These are phyloP conservation scores for Aporophyla nigra DNA, from an alignment of 2,888 invertebrate species.

Conservation along the genomic window DNA sequence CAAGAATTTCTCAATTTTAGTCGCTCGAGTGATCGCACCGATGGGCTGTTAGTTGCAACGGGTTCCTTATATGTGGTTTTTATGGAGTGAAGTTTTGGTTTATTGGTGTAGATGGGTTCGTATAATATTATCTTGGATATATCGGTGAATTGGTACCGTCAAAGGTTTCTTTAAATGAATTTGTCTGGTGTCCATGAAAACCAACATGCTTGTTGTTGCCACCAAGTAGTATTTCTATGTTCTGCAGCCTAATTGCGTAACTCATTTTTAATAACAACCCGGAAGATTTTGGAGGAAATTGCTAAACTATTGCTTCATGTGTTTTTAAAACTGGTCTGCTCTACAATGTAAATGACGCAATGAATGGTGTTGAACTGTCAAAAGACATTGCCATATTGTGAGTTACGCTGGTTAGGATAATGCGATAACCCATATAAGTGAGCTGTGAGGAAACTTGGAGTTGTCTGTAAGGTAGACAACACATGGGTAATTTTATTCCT, in stretches of 20 bases:
- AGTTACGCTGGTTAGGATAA: too few relatives aligned
- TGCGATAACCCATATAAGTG: too few relatives aligned
- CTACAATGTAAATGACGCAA: background rate
- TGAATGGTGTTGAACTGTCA: background rate
- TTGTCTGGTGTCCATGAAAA: background rate
- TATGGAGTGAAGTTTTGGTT: constrained; percentile 35
- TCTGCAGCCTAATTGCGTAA: background rate
- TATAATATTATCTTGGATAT: background rate
- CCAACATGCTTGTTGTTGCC: background rate
- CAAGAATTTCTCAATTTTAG: background rate
- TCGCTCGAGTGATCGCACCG: constrained; percentile 6
- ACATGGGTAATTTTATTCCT: background rate
- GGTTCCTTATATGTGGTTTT: constrained; percentile 22
- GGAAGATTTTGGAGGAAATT: background rate
- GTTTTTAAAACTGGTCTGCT: background rate
- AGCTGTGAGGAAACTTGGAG: background rate
- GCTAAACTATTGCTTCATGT: background rate
- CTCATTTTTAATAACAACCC: background rate
- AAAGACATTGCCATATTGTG: too few relatives aligned
- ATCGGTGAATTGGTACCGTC: background rate
- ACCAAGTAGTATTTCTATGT: background rate
- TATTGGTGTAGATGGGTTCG: background rate
- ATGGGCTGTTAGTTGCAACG: background rate
- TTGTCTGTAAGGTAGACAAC: background rate
- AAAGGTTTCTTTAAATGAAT: background rate